Percentiles rank a stretch among this genome's conserved stretches.
These are phyloP conservation scores for Epinotia brunnichana DNA, from an alignment of 2,888 invertebrate species.

Conservation along the genomic window DNA sequence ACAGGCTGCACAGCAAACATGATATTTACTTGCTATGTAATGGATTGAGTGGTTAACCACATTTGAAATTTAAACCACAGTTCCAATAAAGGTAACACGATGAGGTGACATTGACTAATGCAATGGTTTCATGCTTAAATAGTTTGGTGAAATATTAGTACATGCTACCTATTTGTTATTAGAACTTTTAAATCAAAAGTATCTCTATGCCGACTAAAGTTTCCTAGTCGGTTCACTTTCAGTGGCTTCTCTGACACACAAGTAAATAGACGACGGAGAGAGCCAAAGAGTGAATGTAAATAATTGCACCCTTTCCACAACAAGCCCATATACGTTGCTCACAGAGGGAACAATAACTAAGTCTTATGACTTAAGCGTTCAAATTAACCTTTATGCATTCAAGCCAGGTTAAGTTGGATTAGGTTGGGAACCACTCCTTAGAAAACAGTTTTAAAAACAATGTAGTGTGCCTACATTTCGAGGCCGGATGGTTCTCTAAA, in stretches of 20 bases:
- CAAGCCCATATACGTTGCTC: neutral
- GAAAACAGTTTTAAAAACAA: neutral
- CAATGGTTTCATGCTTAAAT: neutral
- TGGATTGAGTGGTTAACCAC: slow-evolving; percentile 30
- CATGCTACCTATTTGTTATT: too few species aligned
- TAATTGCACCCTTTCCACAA: neutral
- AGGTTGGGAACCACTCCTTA: too few species aligned
- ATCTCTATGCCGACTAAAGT: neutral
- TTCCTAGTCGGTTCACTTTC: neutral
- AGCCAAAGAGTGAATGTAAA: neutral
- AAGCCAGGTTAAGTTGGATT: too few species aligned
- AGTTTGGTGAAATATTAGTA: neutral
- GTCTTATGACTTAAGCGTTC: too few species aligned
- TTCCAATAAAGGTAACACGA: neutral
- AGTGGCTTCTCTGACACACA: neutral
- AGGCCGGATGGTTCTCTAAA: neutral
- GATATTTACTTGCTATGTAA: slow-evolving; percentile 4
- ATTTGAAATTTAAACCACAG: slow-evolving; percentile 22
- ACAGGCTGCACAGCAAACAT: neutral
- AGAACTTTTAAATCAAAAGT: too few species aligned
- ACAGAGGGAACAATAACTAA: neutral
- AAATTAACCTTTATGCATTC: too few species aligned
- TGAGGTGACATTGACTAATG: slow-evolving; percentile 10
- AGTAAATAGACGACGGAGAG: neutral
- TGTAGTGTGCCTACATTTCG: neutral